These are phyloP conservation scores for Acarapis woodi DNA, from an alignment of 1,140 invertebrate species.

Conservation along the genomic window DNA sequence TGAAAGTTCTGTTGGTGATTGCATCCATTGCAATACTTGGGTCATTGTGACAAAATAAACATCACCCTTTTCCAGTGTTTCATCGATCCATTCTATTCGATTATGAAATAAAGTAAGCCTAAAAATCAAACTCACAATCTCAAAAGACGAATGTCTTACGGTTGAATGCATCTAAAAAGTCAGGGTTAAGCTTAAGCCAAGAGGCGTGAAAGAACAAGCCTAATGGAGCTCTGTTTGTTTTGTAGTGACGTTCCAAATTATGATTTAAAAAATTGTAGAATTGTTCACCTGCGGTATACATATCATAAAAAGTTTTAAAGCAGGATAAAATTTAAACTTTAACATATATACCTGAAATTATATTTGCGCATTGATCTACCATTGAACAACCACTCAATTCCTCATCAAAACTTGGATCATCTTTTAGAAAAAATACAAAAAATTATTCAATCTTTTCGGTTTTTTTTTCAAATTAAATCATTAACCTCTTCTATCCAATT, in stretches of 20 bases:
- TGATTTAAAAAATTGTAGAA: constrained; percentile 85
- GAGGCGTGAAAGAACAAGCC: constrained; percentile 85
- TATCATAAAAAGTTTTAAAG: too few relatives aligned
- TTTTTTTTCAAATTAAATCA: too few relatives aligned
- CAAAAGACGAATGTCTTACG: too few relatives aligned
- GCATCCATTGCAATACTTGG: constrained; percentile 90
- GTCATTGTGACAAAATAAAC: constrained; percentile 91
- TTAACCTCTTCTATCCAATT: constrained; percentile 58
- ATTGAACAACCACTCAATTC: constrained; percentile 74
- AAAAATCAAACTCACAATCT: too few relatives aligned
- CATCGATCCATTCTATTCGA: constrained; percentile 84
- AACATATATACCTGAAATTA: too few relatives aligned
- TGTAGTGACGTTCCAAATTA: constrained; percentile 80
- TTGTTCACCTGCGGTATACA: constrained; percentile 67
- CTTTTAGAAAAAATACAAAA: too few relatives aligned
- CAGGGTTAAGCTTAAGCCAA: constrained; percentile 78
- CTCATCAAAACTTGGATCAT: constrained; percentile 66
- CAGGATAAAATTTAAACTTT: too few relatives aligned
- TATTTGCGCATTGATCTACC: constrained; percentile 86
- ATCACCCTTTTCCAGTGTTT: constrained; percentile 54
- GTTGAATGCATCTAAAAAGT: constrained; percentile 68
- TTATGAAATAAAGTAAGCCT: too few relatives aligned
- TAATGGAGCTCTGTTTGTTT: constrained; percentile 66
- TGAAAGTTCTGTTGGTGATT: constrained; percentile 62
- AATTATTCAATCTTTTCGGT: too few relatives aligned